These are phyloP conservation scores for Erethizon dorsatum DNA, from an alignment of 2,797 vertebrate species.

Conservation along the genomic window DNA sequence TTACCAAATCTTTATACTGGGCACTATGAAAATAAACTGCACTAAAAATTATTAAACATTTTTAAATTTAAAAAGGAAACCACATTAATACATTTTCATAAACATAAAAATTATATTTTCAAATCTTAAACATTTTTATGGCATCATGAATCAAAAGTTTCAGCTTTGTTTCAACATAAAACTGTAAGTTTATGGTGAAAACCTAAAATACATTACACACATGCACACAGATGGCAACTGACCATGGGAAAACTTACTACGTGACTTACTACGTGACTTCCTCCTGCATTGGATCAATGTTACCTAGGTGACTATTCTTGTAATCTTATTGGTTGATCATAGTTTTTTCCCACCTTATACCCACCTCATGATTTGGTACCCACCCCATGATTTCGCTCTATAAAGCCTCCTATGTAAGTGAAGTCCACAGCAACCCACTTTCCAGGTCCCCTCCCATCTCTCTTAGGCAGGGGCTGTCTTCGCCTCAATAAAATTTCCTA, in stretches of 20 bases:
- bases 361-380: not conserved
- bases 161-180: constrained; percentile 38
- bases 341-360: not conserved
- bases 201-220: constrained; percentile 31
- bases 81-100: constrained; percentile 19
- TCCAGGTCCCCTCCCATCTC: not conserved
- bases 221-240: not conserved
- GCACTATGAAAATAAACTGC: constrained; percentile 61
- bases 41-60: constrained; percentile 63
- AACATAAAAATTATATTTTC: constrained; percentile 34
- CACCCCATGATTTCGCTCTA: not conserved
- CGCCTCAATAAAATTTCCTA: not conserved
- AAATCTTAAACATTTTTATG: constrained; percentile 46
- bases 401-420: not conserved
- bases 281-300: not conserved
- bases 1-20: constrained; percentile 28
- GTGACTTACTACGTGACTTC: not conserved
- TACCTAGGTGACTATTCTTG: not conserved
- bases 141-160: constrained; percentile 55
- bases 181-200: constrained; percentile 34
- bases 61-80: constrained; percentile 51
- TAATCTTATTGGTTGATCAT: not conserved
- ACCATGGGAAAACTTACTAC: constrained; percentile 36
- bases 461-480: not conserved
- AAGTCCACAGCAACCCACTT: not conserved